Base-by-base conservation (phyloP, 2,113 vertebrate genomes). In the Ciconia maguari region DNA sequence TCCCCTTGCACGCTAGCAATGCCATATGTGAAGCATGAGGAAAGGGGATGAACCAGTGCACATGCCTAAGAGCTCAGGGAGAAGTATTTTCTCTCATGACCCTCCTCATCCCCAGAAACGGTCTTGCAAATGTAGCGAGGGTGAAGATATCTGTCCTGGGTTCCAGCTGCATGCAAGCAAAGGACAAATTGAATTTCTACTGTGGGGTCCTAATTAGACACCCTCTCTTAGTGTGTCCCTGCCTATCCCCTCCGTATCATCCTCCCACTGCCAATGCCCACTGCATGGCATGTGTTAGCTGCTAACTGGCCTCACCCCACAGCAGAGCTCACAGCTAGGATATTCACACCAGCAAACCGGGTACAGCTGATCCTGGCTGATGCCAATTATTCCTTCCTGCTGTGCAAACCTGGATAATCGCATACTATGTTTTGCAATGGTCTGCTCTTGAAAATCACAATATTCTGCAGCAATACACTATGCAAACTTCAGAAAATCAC, bases 181-280 rank as follows among this genome's bases (percentile, higher is more conserved):
- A 60, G 21, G 7, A 52, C 9, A 83, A 75, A 26, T 2, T 14
- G 6, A 32, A 32, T 68, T 79, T 84, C 11, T 61, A 3, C 24
- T 1, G 0, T 29, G 14, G 7, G 2, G 24, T 52, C 30, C 34
- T 44, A 76, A 25, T 8, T 10, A 26, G n/a, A 26, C 4, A 44
- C 10, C 3, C 2, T 32, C 10, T 46, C 5, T 27, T 27, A 41
- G 9, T 4, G 4, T 0, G 0, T 13, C n/a, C 17, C 25, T 79
- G 27, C 7, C 11, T 34, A 11, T 36, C 27, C 24, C 10, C 12
- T 70, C n/a, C 3, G 0, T 6, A 29, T 32, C 14, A 7, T 38
- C 12, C 19, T 75, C 30, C 25, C 26, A 30, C 34, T 51, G 49
- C 14, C 42, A 12, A 9, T 58, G 58, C 26, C 41, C 14, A 21